These are phyloP conservation scores for Hemitrygon akajei DNA, from an alignment of 2,797 vertebrate species.

Conservation along the genomic window DNA sequence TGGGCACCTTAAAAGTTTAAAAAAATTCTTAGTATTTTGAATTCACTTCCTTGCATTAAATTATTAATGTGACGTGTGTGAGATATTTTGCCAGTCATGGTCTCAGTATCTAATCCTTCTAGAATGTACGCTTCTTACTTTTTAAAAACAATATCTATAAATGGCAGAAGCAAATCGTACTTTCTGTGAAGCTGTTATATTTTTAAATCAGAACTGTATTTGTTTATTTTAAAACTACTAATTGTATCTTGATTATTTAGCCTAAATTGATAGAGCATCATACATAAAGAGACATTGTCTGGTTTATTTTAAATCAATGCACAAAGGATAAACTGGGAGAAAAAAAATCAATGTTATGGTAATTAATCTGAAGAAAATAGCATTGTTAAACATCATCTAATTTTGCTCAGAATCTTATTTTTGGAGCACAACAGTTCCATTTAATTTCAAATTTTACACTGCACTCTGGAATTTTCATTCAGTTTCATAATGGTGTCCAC, in stretches of 20 bases:
- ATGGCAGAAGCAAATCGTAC: neutral
- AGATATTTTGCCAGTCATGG: neutral
- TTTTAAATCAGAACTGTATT: too few relatives aligned
- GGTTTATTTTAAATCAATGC: neutral
- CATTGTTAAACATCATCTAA: neutral
- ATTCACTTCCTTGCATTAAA: neutral
- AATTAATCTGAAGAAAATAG: neutral
- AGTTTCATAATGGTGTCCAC: neutral
- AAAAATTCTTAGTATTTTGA: neutral
- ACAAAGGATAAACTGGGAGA: neutral
- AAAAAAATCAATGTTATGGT: neutral
- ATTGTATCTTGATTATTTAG: neutral
- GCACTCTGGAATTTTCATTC: neutral
- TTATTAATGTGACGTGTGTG: neutral
- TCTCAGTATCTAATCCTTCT: neutral
- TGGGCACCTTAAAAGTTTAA: neutral
- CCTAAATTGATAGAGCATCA: neutral
- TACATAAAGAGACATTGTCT: neutral
- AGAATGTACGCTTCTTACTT: neutral
- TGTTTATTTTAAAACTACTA: neutral
- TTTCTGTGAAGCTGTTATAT: neutral
- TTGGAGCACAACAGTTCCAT: neutral
- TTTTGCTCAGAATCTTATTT: neutral
- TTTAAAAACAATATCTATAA: neutral
- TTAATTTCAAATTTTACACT: neutral